Conservation (phyloP, 2,797 vertebrate species). For the Scleropages formosus region DNA sequence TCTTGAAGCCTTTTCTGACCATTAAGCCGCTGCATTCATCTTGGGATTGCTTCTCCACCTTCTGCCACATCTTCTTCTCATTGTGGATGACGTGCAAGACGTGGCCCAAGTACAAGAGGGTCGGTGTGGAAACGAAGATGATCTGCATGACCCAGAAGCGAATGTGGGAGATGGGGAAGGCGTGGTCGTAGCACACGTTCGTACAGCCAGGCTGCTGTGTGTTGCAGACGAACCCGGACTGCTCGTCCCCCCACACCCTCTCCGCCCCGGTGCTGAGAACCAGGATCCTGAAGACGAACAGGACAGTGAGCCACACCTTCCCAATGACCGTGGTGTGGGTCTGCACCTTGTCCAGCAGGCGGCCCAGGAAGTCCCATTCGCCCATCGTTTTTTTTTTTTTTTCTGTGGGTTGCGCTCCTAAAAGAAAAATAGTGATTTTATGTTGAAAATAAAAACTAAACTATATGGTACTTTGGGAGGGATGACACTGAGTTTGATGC, state of each 20-base stretch:
- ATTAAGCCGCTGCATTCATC: slow-evolving; percentile 60
- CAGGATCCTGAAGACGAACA: slow-evolving; percentile 94
- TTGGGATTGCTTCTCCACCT: slow-evolving; percentile 67
- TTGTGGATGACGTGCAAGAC: slow-evolving; percentile 76
- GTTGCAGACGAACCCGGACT: slow-evolving; percentile 91
- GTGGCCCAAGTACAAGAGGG: slow-evolving; percentile 70
- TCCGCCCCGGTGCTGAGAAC: slow-evolving; percentile 83
- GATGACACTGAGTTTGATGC: too few relatives aligned
- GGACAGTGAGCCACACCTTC: slow-evolving; percentile 93
- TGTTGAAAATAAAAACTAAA: too few relatives aligned
- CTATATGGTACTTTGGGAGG: too few relatives aligned
- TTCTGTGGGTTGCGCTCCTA: slow-evolving; percentile 34
- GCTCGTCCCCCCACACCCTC: slow-evolving; percentile 91
- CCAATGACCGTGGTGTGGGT: slow-evolving; percentile 88
- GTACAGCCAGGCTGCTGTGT: slow-evolving; percentile 89
- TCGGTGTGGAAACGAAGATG: slow-evolving; percentile 75
- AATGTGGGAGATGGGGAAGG: slow-evolving; percentile 93
- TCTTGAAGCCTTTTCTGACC: slow-evolving; percentile 77
- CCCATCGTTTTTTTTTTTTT: slow-evolving; percentile 72
- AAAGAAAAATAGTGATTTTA: neutral
- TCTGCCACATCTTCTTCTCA: slow-evolving; percentile 82
- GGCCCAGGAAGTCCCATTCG: slow-evolving; percentile 89
- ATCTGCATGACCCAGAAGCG: slow-evolving; percentile 95
- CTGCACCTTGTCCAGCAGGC: slow-evolving; percentile 91
- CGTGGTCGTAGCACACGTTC: slow-evolving; percentile 89